Percentiles rank a stretch among this genome's conserved stretches.
These are phyloP conservation scores for Fringilla coelebs DNA, from an alignment of 2,797 vertebrate species.

Conservation along the genomic window DNA sequence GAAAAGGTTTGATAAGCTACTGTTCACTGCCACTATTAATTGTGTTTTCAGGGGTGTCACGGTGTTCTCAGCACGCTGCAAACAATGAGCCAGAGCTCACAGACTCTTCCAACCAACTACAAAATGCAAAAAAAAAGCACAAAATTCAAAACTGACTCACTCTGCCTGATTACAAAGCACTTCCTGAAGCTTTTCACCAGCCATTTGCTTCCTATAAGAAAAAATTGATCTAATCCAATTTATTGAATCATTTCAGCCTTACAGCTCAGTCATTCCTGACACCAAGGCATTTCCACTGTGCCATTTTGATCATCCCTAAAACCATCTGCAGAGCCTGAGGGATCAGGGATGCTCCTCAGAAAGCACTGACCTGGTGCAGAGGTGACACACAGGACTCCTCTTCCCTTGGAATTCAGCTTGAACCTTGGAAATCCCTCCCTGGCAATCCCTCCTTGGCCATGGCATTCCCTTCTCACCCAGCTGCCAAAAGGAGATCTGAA, in stretches of 20 bases:
- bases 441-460: neutral
- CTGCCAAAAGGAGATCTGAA: conserved; percentile 20
- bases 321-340: neutral
- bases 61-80: neutral
- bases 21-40: neutral
- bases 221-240: neutral
- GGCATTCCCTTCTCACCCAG: neutral
- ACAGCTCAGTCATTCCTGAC: neutral
- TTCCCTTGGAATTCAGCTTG: neutral
- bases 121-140: neutral
- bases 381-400: neutral
- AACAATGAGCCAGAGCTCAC: neutral
- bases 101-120: neutral
- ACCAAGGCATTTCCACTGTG: neutral
- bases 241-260: neutral
- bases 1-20: neutral
- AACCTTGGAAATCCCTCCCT: neutral
- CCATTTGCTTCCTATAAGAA: neutral
- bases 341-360: neutral
- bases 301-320: neutral
- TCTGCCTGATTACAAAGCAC: neutral
- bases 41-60: neutral
- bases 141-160: neutral
- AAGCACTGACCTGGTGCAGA: neutral
- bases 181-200: neutral